A percentile compares a stretch with the other conserved stretches of the same genome.
Conservation (phyloP, 2,888 invertebrate genomes). For the Callosobruchus maculatus region DNA sequence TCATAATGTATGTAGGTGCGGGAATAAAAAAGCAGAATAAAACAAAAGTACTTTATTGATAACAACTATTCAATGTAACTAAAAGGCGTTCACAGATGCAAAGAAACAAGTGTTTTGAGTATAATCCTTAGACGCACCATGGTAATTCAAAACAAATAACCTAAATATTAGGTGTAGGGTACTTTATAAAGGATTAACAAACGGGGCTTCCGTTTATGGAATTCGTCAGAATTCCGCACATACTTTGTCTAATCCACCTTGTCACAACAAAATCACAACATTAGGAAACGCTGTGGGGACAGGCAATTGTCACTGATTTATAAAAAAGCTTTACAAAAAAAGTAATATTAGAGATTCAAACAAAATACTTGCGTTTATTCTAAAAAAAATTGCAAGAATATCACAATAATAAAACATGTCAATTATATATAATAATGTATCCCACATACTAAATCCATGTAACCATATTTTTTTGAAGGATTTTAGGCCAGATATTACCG, state of each 20-base stretch:
- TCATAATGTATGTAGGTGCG: neutral
- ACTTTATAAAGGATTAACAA: neutral
- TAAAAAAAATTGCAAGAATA: no score
- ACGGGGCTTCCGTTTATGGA: neutral
- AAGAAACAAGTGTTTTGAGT: conserved; percentile 32
- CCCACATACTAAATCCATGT: no score
- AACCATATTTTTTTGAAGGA: no score
- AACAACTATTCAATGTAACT: conserved; percentile 32
- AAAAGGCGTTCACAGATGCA: conserved; percentile 31
- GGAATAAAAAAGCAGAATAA: conserved; percentile 2
- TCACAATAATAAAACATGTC: no score
- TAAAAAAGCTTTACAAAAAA: neutral
- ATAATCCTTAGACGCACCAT: conserved; percentile 20
- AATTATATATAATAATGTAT: no score
- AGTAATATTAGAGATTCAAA: neutral
- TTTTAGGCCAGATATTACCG: no score
- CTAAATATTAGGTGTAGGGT: neutral
- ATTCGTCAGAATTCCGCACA: neutral
- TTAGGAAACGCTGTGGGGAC: neutral
- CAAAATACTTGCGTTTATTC: no score
- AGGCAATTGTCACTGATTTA: neutral
- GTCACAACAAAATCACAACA: neutral
- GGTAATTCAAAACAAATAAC: neutral
- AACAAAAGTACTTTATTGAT: conserved; percentile 12
- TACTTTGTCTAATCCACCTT: neutral